These are phyloP conservation scores for Pseudomugil tenellus DNA, from an alignment of 2,797 vertebrate species.

Conservation along the genomic window DNA sequence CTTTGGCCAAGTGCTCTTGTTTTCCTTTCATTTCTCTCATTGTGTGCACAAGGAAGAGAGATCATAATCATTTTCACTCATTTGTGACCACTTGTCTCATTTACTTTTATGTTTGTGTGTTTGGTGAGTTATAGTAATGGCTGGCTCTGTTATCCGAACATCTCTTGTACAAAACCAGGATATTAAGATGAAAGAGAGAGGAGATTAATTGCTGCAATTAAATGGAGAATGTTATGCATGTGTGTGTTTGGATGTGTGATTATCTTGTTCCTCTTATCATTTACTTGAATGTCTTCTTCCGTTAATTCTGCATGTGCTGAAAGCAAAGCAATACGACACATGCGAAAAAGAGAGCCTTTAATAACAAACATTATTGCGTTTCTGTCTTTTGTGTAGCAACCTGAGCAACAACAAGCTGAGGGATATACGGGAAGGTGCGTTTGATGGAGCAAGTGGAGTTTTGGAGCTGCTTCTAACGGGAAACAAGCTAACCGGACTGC, in stretches of 20 bases:
- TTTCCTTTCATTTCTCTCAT: conserved; percentile 55
- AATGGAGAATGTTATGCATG: conserved; percentile 9
- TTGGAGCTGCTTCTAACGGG: conserved; percentile 93
- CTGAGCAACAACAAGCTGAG: conserved; percentile 96
- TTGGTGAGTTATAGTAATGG: conserved; percentile 23
- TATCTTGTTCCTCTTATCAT: accelerated
- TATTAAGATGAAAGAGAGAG: conserved; percentile 47
- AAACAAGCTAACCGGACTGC: conserved; percentile 90
- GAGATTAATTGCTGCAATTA: conserved; percentile 60
- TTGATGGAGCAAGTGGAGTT: conserved; percentile 88
- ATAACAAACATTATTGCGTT: not conserved
- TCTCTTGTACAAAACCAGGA: conserved; percentile 43
- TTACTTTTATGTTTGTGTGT: conserved; percentile 26
- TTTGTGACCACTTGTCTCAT: conserved; percentile 54
- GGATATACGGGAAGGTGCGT: conserved; percentile 91
- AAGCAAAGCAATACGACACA: not conserved
- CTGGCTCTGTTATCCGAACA: conserved; percentile 35
- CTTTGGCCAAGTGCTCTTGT: conserved; percentile 28
- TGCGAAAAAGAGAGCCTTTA: not conserved
- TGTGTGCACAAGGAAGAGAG: conserved; percentile 19
- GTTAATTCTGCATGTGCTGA: not conserved
- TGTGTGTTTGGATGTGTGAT: conserved; percentile 1
- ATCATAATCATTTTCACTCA: conserved; percentile 34
- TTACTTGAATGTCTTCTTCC: not conserved
- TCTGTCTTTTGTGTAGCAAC: conserved; percentile 83